Percentiles rank a stretch among this genome's conserved stretches.
phyloP scores from a whole-genome alignment of 2,888 invertebrate genomes.

The Drosophila subquinaria region DNA sequence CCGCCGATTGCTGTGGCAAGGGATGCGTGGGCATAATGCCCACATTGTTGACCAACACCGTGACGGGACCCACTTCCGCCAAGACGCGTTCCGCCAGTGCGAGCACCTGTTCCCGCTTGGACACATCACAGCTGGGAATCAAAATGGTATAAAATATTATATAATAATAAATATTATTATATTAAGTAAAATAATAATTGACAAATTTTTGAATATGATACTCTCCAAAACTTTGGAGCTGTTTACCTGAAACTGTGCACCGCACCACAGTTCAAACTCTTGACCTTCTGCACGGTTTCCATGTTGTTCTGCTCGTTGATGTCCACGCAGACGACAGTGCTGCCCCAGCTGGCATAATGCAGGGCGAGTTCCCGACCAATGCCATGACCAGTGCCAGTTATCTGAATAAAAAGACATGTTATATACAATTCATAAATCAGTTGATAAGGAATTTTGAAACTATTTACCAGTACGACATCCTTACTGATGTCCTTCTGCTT shows the following conservation, averaged over 20 bases:
- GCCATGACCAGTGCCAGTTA: slow-evolving; percentile 94
- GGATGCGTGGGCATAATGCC: slow-evolving; percentile 94
- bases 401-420: slow-evolving; percentile 85
- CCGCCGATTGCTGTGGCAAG: slow-evolving; percentile 88
- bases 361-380: slow-evolving; percentile 92
- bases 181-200: no score
- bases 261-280: slow-evolving; percentile 80
- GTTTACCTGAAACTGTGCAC: slow-evolving; percentile 85
- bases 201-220: no score
- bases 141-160: no score
- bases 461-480: slow-evolving; percentile 91
- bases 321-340: slow-evolving; percentile 91
- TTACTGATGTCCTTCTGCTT: slow-evolving; percentile 90
- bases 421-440: neutral
- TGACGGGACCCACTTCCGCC: slow-evolving; percentile 91
- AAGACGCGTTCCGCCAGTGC: slow-evolving; percentile 88
- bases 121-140: slow-evolving; percentile 90
- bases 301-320: slow-evolving; percentile 90
- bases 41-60: slow-evolving; percentile 93
- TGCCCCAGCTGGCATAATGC: slow-evolving; percentile 90
- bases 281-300: slow-evolving; percentile 88
- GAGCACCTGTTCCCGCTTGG: slow-evolving; percentile 89
- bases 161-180: no score
- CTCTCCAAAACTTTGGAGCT: no score
- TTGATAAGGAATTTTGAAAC: neutral